Conservation (phyloP, 2,113 vertebrate species). For the Marcusenius ussheri region DNA sequence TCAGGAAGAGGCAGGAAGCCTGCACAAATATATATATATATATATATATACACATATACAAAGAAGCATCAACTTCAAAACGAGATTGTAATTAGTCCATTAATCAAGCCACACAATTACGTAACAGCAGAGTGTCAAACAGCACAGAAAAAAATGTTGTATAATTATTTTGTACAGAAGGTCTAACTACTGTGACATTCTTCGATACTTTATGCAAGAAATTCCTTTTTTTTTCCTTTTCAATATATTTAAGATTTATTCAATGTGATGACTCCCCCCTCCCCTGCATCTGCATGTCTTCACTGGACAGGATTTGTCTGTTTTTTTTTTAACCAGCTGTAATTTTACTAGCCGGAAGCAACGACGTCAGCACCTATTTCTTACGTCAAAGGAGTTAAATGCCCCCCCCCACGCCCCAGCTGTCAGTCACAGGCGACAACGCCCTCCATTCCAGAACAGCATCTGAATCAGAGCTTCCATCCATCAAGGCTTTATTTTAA, state of each 20-base stretch:
- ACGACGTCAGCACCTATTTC: background rate
- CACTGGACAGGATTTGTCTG: background rate
- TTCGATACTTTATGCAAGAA: background rate
- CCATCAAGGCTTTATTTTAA: background rate
- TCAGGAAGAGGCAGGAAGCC: slow-evolving; percentile 8
- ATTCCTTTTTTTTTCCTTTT: background rate
- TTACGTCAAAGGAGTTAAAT: background rate
- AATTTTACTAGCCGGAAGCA: background rate
- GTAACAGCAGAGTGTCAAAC: slow-evolving; percentile 33
- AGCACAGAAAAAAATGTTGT: slow-evolving; percentile 19
- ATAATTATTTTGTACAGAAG: slow-evolving; percentile 2
- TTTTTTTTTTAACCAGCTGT: background rate
- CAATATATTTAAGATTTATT: background rate
- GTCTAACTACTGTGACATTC: background rate
- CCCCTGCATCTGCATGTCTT: too few species aligned
- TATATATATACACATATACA: background rate
- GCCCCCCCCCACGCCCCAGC: background rate
- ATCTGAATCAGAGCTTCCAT: background rate
- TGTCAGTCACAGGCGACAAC: background rate
- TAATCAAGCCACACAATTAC: slow-evolving; percentile 44
- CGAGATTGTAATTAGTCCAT: slow-evolving; percentile 36
- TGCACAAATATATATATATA: background rate
- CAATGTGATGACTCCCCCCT: background rate
- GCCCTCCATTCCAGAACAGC: background rate
- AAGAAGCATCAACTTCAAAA: slow-evolving; percentile 21